phyloP scores from a whole-genome alignment of 2,113 vertebrate species.

The Ifrita kowaldi region DNA sequence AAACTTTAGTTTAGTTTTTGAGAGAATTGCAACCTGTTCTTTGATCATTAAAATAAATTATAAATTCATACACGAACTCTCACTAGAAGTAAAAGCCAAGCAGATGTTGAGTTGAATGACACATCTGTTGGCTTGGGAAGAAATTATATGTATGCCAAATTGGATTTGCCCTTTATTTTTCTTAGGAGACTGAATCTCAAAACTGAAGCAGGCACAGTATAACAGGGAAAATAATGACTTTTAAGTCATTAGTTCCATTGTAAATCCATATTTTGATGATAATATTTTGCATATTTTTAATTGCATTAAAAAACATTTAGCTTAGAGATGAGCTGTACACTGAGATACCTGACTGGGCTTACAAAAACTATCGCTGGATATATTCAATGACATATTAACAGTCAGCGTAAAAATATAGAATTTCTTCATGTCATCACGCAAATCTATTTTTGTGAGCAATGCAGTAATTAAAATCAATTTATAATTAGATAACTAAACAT shows the following conservation, averaged over 20 bases:
- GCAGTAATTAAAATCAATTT: slow-evolving; percentile 33
- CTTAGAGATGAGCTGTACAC: neutral
- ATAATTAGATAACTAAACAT: slow-evolving; percentile 19
- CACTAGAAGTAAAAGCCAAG: slow-evolving; percentile 22
- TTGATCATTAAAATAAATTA: slow-evolving; percentile 39
- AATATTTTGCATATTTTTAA: neutral
- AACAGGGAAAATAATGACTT: slow-evolving; percentile 34
- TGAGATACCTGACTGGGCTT: neutral
- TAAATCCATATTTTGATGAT: neutral
- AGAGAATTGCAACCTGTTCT: neutral
- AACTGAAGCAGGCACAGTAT: neutral
- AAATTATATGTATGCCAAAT: slow-evolving; percentile 36
- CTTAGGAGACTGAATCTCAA: slow-evolving; percentile 7
- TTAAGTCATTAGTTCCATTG: neutral
- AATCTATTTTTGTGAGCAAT: slow-evolving; percentile 2
- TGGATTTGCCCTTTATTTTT: slow-evolving; percentile 46
- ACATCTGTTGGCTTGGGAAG: slow-evolving; percentile 57
- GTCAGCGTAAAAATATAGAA: neutral
- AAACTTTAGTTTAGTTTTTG: neutral
- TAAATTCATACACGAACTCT: slow-evolving; percentile 12
- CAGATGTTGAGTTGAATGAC: slow-evolving; percentile 64
- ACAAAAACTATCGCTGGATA: neutral
- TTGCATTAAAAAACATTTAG: neutral
- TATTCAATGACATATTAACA: neutral
- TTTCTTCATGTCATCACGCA: neutral